Evolutionary conservation across 2,888 invertebrate species (phyloP), one percentile per base, ranked within the genome.

Genomic region (Andrena haemorrhoa): DNA sequence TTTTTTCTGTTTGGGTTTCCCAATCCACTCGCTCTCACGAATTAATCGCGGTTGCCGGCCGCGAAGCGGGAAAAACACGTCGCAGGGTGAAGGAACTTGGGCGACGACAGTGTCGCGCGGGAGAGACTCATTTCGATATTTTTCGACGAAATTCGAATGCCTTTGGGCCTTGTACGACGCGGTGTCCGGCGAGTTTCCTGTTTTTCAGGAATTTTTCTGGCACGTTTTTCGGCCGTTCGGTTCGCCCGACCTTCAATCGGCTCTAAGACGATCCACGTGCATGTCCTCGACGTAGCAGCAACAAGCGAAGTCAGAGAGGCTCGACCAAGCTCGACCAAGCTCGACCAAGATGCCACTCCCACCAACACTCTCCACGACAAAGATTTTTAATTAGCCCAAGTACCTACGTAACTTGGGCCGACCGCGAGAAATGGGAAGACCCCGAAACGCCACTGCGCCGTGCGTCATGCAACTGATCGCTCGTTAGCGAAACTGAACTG

Each of bases 221-320:
- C 66, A 4, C 64, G n/a, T n/a, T n/a, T n/a, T n/a, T n/a, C 35
- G 20, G 26, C 16, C 49, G 33, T 10, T 58, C 26, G 33, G 33
- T 1, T 16, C 61, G 53, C 23, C 33, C 63, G 80, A 77, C 72
- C 77, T 80, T 80, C 66, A 72, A 72, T 80, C 76, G 71, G 66
- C 56, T n/a, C 72, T 64, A 68, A 68, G 68, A 72, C 77, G 68
- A 64, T 71, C n/a, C 31, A 20, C 26, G 41, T 53, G 58, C 49
- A 29, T 51, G 53, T 47, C 35, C 35, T 56, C 53, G 41, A 8
- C 56, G 47, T 5, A 12, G 8, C 53, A 58, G 60, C 65, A 26
- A 12, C n/a, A 20, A 29, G 47, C 2, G 41, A 77, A 63, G 64
- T 58, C 69, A 58, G 33, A 16, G 73, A 79, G 41, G 31, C 53